These are phyloP conservation scores for Forbesichthys papilliferus DNA, from an alignment of 2,113 vertebrate species.

Conservation along the genomic window DNA sequence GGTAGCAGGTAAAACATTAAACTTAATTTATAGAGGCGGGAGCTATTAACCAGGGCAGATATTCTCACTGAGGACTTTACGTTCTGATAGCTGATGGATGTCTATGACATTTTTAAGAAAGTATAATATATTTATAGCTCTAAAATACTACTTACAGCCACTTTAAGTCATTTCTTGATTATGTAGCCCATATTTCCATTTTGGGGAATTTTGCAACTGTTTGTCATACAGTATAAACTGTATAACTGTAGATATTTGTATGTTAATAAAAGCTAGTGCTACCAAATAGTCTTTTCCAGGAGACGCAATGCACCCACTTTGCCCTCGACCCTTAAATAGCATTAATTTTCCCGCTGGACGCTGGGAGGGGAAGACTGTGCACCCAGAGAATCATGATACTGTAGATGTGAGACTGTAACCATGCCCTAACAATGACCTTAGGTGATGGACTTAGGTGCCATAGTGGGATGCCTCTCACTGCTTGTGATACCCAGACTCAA, in stretches of 20 bases:
- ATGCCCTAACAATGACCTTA: slow-evolving; percentile 7
- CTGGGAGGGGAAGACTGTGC: slow-evolving; percentile 32
- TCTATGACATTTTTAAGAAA: too few relatives aligned
- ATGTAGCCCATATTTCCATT: neutral
- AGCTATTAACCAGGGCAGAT: too few relatives aligned
- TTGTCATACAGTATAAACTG: neutral
- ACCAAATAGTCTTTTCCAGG: neutral
- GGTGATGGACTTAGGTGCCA: slow-evolving; percentile 7
- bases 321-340: slow-evolving; percentile 34
- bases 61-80: too few relatives aligned
- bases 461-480: neutral
- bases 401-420: slow-evolving; percentile 32
- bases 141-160: too few relatives aligned
- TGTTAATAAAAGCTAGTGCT: neutral
- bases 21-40: too few relatives aligned
- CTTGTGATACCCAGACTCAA: slow-evolving; percentile 3
- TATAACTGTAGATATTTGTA: neutral
- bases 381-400: slow-evolving; percentile 22
- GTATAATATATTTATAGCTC: too few relatives aligned
- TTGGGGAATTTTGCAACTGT: neutral
- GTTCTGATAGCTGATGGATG: too few relatives aligned
- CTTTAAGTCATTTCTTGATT: too few relatives aligned
- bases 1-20: too few relatives aligned
- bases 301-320: slow-evolving; percentile 43
- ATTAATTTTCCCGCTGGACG: slow-evolving; percentile 36